Conservation (phyloP, 2,888 invertebrate genomes). For the Andrena bucephala region DNA sequence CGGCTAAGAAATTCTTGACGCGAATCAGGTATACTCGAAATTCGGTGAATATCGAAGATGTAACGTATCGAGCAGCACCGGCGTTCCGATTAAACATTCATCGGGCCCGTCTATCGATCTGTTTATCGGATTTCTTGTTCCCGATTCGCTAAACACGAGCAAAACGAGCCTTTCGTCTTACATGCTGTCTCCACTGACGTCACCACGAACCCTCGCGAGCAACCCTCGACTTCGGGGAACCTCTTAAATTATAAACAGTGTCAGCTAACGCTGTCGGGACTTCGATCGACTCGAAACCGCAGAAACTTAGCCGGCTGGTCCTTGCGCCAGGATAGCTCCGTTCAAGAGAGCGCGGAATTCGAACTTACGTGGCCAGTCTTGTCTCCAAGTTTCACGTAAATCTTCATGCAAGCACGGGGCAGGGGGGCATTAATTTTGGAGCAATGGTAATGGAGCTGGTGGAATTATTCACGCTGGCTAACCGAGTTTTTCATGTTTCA, state of each 20-base stretch:
- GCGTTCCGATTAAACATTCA: slow-evolving; percentile 3
- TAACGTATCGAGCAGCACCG: background rate
- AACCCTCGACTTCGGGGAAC: slow-evolving; percentile 64
- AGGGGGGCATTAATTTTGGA: slow-evolving; percentile 31
- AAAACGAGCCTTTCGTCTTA: slow-evolving; percentile 8
- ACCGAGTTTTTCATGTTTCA: background rate
- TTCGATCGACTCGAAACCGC: slow-evolving; percentile 69
- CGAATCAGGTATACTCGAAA: background rate
- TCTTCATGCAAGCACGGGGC: slow-evolving; percentile 11
- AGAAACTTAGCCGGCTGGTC: slow-evolving; percentile 59
- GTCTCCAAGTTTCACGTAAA: slow-evolving; percentile 44
- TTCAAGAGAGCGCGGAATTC: slow-evolving; percentile 14
- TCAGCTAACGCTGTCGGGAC: slow-evolving; percentile 71
- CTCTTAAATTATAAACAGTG: slow-evolving; percentile 83
- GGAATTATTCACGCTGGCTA: background rate
- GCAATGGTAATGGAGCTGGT: slow-evolving; percentile 20
- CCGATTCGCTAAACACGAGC: background rate
- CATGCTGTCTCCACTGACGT: slow-evolving; percentile 48
- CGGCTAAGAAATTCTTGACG: background rate
- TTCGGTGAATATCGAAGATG: background rate
- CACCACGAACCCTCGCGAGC: slow-evolving; percentile 51
- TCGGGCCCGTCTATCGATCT: background rate
- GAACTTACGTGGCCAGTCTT: slow-evolving; percentile 37
- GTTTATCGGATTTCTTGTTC: slow-evolving; percentile 1
- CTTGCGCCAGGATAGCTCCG: slow-evolving; percentile 19